A percentile compares a stretch with the other conserved stretches of the same genome.
phyloP scores from a whole-genome alignment of 2,888 invertebrate species.

The Tenthredo livida region DNA sequence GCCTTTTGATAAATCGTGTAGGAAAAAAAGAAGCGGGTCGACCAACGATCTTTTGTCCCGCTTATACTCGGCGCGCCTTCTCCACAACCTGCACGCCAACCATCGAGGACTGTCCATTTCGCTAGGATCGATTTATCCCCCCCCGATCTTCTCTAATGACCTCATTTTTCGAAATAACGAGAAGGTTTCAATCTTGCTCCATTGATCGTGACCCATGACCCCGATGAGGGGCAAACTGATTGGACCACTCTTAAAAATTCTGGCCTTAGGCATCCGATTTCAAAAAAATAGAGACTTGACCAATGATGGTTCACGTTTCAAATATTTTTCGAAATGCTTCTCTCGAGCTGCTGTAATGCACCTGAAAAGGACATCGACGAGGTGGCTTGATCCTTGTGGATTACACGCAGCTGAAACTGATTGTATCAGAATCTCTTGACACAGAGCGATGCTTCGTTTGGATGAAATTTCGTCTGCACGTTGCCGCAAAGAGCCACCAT shows the following conservation, averaged over 20 bases:
- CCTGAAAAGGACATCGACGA: not conserved
- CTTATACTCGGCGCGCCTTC: not conserved
- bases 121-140: slow-evolving; percentile 25
- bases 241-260: not conserved
- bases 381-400: not conserved
- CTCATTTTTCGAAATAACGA: slow-evolving; percentile 21
- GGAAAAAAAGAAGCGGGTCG: not conserved
- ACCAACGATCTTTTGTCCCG: not conserved
- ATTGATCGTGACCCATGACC: not conserved
- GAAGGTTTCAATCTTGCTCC: slow-evolving; percentile 2
- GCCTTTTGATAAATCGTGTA: not conserved
- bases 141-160: not conserved
- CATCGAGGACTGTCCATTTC: slow-evolving; percentile 11
- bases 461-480: not conserved
- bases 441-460: not conserved
- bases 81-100: not conserved
- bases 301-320: too few relatives aligned
- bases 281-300: not conserved
- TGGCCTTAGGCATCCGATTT: not conserved
- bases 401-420: not conserved
- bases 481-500: not conserved
- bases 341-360: too few relatives aligned
- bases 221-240: not conserved
- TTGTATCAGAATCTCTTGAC: not conserved
- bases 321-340: too few relatives aligned